A percentile compares a stretch with the other conserved stretches of the same genome.
These are phyloP conservation scores for Tamandua tetradactyla DNA, from an alignment of 2,797 vertebrate genomes.

Conservation along the genomic window DNA sequence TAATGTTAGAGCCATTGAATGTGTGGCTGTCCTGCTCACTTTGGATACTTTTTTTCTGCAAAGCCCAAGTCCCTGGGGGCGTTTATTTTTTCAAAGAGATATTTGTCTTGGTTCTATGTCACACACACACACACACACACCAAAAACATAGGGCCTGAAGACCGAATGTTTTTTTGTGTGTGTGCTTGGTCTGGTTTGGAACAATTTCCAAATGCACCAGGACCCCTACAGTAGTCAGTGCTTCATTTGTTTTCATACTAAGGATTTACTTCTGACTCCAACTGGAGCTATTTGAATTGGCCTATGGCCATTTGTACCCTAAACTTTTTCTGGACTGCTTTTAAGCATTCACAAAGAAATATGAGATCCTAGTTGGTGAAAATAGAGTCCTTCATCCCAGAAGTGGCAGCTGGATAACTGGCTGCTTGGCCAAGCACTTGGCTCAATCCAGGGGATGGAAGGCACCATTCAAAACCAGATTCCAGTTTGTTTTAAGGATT, in stretches of 20 bases:
- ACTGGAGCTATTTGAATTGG: conserved; percentile 52
- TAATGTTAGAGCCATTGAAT: conserved; percentile 17
- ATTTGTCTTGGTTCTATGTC: background rate
- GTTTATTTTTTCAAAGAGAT: conserved; percentile 31
- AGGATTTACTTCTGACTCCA: conserved; percentile 20
- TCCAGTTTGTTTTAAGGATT: conserved; percentile 47
- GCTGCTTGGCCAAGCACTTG: conserved; percentile 35
- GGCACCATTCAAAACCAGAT: conserved; percentile 71
- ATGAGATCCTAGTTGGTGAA: conserved; percentile 34
- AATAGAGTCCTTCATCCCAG: conserved; percentile 22
- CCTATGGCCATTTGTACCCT: conserved; percentile 19
- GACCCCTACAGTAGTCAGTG: background rate
- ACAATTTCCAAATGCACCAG: conserved; percentile 21
- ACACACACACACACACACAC: background rate
- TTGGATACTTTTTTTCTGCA: background rate
- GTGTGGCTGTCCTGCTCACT: background rate
- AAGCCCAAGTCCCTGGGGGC: background rate
- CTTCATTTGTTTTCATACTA: conserved; percentile 47
- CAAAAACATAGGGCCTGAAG: background rate
- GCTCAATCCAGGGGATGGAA: conserved; percentile 63
- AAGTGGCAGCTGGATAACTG: background rate
- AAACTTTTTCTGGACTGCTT: conserved; percentile 44
- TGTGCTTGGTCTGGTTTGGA: background rate
- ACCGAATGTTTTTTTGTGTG: background rate
- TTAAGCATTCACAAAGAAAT: conserved; percentile 55